phyloP scores from a whole-genome alignment of 2,888 invertebrate species.

The Blomia tropicalis region DNA sequence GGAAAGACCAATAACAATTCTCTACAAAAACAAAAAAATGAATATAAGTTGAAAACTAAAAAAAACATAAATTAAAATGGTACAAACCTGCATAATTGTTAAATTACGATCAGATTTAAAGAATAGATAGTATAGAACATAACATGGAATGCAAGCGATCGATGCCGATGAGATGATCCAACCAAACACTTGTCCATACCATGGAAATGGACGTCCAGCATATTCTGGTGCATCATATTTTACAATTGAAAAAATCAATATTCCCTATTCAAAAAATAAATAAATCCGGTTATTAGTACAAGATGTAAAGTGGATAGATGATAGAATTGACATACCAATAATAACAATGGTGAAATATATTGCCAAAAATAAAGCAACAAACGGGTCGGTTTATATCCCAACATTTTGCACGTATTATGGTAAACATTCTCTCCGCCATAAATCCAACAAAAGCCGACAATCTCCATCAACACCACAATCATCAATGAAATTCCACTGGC shows the following conservation, averaged over 20 bases:
- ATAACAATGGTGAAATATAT: conserved; percentile 66
- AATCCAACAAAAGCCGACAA: conserved; percentile 74
- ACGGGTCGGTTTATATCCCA: conserved; percentile 56
- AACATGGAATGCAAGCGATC: conserved; percentile 64
- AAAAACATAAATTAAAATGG: no score
- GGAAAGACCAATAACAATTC: not conserved
- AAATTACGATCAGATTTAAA: conserved; percentile 37
- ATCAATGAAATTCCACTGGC: conserved; percentile 63
- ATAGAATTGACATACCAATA: conserved; percentile 34
- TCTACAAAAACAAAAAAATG: not conserved
- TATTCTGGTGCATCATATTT: conserved; percentile 56
- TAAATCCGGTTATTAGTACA: conserved; percentile 2
- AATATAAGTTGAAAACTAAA: no score
- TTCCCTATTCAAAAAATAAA: conserved; percentile 41
- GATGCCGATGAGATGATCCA: conserved; percentile 69
- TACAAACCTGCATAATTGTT: conserved; percentile 12
- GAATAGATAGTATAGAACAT: conserved; percentile 54
- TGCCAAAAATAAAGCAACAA: conserved; percentile 75
- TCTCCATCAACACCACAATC: conserved; percentile 78
- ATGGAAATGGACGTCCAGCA: conserved; percentile 53
- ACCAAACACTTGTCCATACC: conserved; percentile 63
- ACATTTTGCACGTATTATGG: conserved; percentile 62
- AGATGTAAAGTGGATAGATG: not conserved
- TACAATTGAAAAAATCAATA: conserved; percentile 65
- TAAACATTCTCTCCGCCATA: conserved; percentile 58